Percentiles rank a stretch among this genome's conserved stretches.
phyloP scores from a whole-genome alignment of 2,797 vertebrate genomes.

The Esox masquinongy region DNA sequence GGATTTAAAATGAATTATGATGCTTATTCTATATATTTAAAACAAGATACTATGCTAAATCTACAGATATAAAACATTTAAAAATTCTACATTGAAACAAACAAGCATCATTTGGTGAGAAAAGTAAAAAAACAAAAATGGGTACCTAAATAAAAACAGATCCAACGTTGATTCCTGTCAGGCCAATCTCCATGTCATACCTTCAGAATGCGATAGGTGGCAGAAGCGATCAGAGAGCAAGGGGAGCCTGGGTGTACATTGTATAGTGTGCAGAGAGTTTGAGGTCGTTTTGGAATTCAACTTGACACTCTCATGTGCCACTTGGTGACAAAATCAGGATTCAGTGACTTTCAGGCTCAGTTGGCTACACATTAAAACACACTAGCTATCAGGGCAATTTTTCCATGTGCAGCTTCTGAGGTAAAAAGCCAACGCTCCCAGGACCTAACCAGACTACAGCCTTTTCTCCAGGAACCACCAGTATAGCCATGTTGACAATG shows the following conservation, averaged over 20 bases:
- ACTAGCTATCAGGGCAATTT: too few relatives aligned
- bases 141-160: background rate
- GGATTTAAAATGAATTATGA: too few relatives aligned
- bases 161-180: constrained; percentile 28
- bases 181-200: constrained; percentile 34
- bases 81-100: background rate
- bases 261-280: background rate
- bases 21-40: too few relatives aligned
- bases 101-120: background rate
- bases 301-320: background rate
- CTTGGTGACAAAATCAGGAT: constrained; percentile 1
- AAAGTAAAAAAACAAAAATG: background rate
- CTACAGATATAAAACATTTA: too few relatives aligned
- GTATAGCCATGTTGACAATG: constrained; percentile 1
- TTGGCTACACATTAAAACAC: too few relatives aligned
- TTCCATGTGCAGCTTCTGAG: too few relatives aligned
- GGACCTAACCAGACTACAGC: too few relatives aligned
- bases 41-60: too few relatives aligned
- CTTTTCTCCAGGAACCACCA: too few relatives aligned
- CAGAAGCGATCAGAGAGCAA: constrained; percentile 46
- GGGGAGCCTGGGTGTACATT: background rate
- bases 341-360: constrained; percentile 22
- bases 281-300: background rate
- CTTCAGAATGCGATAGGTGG: constrained; percentile 65
- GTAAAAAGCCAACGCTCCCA: too few relatives aligned